These are phyloP conservation scores for Artemisiospiza belli DNA, from an alignment of 2,113 vertebrate genomes.

Conservation along the genomic window DNA sequence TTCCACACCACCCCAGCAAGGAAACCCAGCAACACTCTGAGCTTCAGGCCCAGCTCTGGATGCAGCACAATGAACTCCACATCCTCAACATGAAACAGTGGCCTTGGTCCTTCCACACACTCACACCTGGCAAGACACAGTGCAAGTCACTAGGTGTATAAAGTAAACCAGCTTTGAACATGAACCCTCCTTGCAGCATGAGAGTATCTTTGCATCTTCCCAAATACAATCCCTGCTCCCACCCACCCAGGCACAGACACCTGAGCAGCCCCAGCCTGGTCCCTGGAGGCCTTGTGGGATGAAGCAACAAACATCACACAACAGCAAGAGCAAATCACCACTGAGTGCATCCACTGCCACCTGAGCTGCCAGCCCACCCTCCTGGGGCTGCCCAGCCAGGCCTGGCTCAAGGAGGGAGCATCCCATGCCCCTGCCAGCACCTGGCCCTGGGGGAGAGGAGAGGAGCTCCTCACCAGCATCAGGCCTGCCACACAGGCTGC, in stretches of 20 bases:
- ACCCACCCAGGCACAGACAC: not conserved
- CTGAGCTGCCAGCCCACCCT: not conserved
- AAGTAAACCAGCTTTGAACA: not conserved
- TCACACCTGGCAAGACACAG: not conserved
- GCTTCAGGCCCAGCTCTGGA: not conserved
- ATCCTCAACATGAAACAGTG: not conserved
- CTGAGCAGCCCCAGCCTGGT: not conserved
- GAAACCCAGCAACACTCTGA: not conserved
- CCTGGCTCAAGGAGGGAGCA: not conserved
- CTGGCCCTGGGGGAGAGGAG: not conserved
- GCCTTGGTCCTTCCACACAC: not conserved
- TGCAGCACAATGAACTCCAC: accelerated
- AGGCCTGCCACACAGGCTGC: not conserved
- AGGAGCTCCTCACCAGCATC: not conserved
- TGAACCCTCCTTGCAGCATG: not conserved
- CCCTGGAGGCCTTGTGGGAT: not conserved
- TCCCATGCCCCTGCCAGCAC: accelerated
- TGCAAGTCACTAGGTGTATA: not conserved
- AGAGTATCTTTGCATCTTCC: not conserved
- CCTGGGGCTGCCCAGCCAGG: not conserved
- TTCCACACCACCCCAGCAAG: not conserved
- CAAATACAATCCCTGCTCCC: not conserved
- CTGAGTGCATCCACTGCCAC: not conserved
- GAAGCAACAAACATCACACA: not conserved
- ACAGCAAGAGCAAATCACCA: not conserved